These are phyloP conservation scores for Lobophora halterata DNA, from an alignment of 2,888 invertebrate genomes.

Conservation along the genomic window DNA sequence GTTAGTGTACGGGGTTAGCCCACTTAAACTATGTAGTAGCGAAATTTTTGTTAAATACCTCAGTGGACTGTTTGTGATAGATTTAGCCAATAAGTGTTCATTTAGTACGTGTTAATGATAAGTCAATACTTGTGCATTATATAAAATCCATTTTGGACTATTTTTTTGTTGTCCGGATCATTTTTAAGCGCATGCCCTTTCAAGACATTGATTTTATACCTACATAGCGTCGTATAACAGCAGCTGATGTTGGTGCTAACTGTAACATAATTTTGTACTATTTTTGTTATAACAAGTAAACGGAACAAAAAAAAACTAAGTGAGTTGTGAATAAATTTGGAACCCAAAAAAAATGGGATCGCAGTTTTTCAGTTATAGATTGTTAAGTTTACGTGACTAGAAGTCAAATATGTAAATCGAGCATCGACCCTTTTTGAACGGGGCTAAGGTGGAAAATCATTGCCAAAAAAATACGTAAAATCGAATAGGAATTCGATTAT, in stretches of 20 bases:
- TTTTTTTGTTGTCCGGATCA: conserved; percentile 20
- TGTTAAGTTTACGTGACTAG: conserved; percentile 61
- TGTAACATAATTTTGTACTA: conserved; percentile 29
- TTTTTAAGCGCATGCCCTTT: conserved; percentile 35
- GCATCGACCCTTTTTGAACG: conserved; percentile 52
- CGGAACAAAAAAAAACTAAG: conserved; percentile 5
- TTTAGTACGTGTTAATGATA: conserved; percentile 62
- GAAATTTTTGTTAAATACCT: conserved; percentile 71
- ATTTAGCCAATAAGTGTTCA: conserved; percentile 80
- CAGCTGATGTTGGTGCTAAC: conserved; percentile 77
- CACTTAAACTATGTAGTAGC: conserved; percentile 34
- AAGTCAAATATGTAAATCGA: conserved; percentile 59
- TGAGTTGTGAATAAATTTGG: conserved; percentile 9
- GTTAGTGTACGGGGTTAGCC: conserved; percentile 45
- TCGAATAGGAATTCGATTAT: conserved; percentile 43
- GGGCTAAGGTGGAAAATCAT: conserved; percentile 58
- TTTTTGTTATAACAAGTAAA: conserved; percentile 15
- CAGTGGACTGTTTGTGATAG: conserved; percentile 78
- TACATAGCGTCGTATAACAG: conserved; percentile 53
- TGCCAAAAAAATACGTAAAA: conserved; percentile 73
- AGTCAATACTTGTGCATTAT: conserved; percentile 72
- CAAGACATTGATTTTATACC: conserved; percentile 53
- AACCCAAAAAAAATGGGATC: conserved; percentile 27
- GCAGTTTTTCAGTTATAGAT: conserved; percentile 51
- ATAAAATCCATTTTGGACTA: conserved; percentile 59